These are phyloP conservation scores for Vireo altiloquus DNA, from an alignment of 2,113 vertebrate genomes.

Conservation along the genomic window DNA sequence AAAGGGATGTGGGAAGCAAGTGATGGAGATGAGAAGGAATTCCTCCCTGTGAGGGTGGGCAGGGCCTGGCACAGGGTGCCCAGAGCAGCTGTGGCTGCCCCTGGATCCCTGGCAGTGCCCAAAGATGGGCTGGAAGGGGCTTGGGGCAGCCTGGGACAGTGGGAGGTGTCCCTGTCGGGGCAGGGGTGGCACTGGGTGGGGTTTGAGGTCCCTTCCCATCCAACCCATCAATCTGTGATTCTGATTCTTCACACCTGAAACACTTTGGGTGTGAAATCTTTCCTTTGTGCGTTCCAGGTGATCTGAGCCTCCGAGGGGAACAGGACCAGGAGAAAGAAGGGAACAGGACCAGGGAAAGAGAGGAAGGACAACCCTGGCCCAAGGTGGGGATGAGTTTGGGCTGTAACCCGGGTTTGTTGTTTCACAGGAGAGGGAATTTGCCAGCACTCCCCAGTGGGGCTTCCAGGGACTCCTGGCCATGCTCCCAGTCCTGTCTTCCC, in stretches of 20 bases:
- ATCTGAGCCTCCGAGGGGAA: background rate
- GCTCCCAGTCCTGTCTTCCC: background rate
- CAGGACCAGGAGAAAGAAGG: background rate
- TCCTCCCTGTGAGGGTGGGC: background rate
- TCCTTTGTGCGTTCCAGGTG: background rate
- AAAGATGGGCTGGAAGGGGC: accelerated
- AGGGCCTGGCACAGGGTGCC: background rate
- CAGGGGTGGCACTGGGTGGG: background rate
- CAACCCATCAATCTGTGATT: background rate
- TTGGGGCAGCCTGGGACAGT: background rate
- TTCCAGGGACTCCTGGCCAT: background rate
- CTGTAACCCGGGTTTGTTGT: background rate
- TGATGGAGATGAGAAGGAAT: background rate
- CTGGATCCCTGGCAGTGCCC: background rate
- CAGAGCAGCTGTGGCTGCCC: background rate
- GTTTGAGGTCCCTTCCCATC: background rate
- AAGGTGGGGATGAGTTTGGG: background rate
- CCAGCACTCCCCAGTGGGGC: background rate
- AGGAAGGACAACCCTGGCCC: background rate
- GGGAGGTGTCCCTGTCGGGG: background rate
- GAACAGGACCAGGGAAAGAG: background rate
- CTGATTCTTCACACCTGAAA: background rate
- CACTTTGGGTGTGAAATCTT: background rate
- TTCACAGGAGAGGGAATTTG: background rate
- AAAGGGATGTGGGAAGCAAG: background rate